Percentiles rank a stretch among this genome's conserved stretches.
These are phyloP conservation scores for Clamator glandarius DNA, from an alignment of 2,797 vertebrate species.

Conservation along the genomic window DNA sequence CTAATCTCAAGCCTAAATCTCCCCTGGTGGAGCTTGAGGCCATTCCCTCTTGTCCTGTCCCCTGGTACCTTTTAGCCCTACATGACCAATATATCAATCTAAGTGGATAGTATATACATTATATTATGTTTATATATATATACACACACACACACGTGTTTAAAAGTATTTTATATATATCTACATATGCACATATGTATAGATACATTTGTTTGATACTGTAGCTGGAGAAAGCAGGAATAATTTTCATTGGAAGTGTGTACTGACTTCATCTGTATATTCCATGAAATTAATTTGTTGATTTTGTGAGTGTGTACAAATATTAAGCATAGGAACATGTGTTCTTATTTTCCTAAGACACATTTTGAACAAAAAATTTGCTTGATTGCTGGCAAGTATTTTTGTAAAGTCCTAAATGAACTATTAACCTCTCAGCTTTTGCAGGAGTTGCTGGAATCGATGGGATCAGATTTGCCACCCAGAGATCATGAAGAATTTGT, in stretches of 20 bases:
- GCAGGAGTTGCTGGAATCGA: neutral
- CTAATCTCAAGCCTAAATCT: too few species aligned
- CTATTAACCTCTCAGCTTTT: conserved; percentile 1
- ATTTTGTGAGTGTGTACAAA: accelerated
- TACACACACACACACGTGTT: too few species aligned
- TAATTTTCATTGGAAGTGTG: neutral
- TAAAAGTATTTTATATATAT: too few species aligned
- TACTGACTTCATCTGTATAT: neutral
- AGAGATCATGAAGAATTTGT: conserved; percentile 13
- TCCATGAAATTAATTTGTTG: neutral
- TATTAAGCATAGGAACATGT: neutral
- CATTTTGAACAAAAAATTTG: neutral
- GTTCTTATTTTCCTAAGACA: neutral
- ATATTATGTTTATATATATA: too few species aligned
- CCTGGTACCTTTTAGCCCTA: neutral
- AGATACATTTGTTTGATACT: neutral
- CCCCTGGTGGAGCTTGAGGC: too few species aligned
- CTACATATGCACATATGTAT: accelerated
- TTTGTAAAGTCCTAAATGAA: neutral
- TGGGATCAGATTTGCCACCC: neutral
- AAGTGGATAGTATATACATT: neutral
- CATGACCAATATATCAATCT: neutral
- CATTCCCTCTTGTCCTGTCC: too few species aligned
- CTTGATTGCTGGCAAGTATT: neutral
- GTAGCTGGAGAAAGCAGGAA: neutral